Conservation (phyloP, 2,113 vertebrate species). For the Panthera uncia region DNA sequence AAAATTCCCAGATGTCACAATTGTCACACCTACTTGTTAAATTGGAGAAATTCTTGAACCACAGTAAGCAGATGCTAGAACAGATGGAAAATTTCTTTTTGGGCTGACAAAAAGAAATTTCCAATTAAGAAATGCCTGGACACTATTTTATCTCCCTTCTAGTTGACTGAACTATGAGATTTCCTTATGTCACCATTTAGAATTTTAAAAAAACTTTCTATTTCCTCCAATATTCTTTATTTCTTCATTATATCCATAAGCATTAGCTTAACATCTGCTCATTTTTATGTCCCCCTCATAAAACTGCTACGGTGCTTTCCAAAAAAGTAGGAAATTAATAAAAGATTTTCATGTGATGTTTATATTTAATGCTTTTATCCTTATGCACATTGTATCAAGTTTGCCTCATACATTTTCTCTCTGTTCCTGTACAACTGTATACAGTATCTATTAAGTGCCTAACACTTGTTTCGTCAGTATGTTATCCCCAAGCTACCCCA, state of each 20-base stretch:
- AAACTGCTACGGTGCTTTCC: conserved; percentile 8
- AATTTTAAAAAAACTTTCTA: conserved; percentile 38
- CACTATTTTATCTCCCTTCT: conserved; percentile 76
- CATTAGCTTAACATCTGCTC: conserved; percentile 41
- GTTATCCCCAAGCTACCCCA: neutral
- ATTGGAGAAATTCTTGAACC: conserved; percentile 79
- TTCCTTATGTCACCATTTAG: conserved; percentile 73
- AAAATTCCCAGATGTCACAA: conserved; percentile 71
- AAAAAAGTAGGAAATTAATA: conserved; percentile 4
- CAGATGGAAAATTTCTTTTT: conserved; percentile 84
- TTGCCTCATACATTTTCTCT: neutral
- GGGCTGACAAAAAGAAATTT: conserved; percentile 77
- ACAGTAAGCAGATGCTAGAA: conserved; percentile 83
- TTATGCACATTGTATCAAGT: neutral
- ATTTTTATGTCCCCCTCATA: conserved; percentile 29
- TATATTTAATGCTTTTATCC: conserved; percentile 19
- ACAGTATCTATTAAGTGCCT: neutral
- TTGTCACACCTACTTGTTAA: conserved; percentile 76
- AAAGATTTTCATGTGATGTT: neutral
- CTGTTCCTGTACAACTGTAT: neutral
- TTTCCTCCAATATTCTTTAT: conserved; percentile 16
- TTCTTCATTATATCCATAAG: neutral
- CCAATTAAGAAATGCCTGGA: conserved; percentile 82
- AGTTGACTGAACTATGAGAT: conserved; percentile 75
- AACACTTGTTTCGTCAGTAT: neutral